phyloP scores from a whole-genome alignment of 2,888 invertebrate genomes.

The Phalera bucephala region DNA sequence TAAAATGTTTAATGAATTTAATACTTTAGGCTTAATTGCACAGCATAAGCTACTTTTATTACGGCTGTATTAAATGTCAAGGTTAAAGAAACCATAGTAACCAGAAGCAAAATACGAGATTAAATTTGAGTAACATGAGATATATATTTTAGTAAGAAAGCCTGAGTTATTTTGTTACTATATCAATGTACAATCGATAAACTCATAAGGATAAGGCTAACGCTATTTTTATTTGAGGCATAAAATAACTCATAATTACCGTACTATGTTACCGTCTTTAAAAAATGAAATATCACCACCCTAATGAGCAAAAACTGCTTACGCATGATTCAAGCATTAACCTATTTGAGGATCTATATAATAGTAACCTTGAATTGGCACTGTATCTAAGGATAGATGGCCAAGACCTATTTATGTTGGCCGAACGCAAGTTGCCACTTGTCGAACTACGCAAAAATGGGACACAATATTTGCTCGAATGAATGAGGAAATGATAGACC shows the following conservation, averaged over 20 bases:
- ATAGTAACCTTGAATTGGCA: constrained; percentile 33
- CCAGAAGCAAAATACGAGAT: constrained; percentile 4
- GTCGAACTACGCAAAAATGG: constrained; percentile 38
- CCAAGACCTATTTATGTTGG: constrained; percentile 57
- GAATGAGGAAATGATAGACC: constrained; percentile 24
- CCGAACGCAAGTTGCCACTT: constrained; percentile 26
- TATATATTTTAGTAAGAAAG: no score
- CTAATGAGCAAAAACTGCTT: not conserved
- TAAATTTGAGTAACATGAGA: no score
- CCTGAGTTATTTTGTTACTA: no score
- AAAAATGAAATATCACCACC: no score
- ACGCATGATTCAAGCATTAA: constrained; percentile 15
- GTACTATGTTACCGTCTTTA: no score
- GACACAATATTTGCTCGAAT: constrained; percentile 34
- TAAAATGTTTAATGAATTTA: constrained; percentile 10
- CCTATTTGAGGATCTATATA: constrained; percentile 19
- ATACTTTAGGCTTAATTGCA: constrained; percentile 10
- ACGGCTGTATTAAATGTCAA: constrained; percentile 28
- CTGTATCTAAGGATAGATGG: constrained; percentile 27
- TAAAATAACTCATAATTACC: no score
- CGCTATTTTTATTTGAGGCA: no score
- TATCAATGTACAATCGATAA: no score
- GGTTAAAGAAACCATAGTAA: constrained; percentile 13
- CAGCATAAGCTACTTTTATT: constrained; percentile 6
- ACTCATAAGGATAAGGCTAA: no score